These are phyloP conservation scores for Colletes gigas DNA, from an alignment of 1,140 invertebrate genomes.

Conservation along the genomic window DNA sequence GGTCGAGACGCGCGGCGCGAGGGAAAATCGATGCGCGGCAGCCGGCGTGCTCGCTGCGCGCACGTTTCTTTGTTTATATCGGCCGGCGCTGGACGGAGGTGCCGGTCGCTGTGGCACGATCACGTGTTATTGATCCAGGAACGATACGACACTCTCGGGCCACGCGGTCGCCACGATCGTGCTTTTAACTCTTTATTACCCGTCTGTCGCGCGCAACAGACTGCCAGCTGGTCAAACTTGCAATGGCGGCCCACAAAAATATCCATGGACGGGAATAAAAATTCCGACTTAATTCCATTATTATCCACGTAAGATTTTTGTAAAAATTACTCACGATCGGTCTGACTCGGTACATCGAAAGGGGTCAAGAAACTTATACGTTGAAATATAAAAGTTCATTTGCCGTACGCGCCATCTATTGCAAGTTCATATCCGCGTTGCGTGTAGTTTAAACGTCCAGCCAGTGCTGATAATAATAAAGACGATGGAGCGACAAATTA, in stretches of 20 bases:
- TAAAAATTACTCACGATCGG: too few species aligned
- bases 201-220: slow-evolving; percentile 10
- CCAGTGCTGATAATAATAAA: not conserved
- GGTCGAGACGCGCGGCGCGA: slow-evolving; percentile 4
- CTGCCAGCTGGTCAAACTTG: not conserved
- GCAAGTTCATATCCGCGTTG: not conserved
- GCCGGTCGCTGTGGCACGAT: slow-evolving; percentile 41
- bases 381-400: too few species aligned
- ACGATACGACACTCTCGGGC: slow-evolving; percentile 35
- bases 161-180: slow-evolving; percentile 49
- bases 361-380: too few species aligned
- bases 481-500: slow-evolving; percentile 15
- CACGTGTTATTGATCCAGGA: slow-evolving; percentile 69
- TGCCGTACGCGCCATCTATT: not conserved
- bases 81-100: slow-evolving; percentile 42
- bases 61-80: slow-evolving; percentile 81
- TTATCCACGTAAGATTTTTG: too few species aligned
- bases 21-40: slow-evolving; percentile 75
- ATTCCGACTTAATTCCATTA: too few species aligned
- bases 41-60: slow-evolving; percentile 70
- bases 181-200: not conserved
- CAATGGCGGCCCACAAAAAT: not conserved
- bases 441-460: not conserved
- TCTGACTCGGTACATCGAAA: too few species aligned
- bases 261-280: too few species aligned